A percentile compares a stretch with the other conserved stretches of the same genome.
These are phyloP conservation scores for Cotesia typhae DNA, from an alignment of 1,140 invertebrate species.

Conservation along the genomic window DNA sequence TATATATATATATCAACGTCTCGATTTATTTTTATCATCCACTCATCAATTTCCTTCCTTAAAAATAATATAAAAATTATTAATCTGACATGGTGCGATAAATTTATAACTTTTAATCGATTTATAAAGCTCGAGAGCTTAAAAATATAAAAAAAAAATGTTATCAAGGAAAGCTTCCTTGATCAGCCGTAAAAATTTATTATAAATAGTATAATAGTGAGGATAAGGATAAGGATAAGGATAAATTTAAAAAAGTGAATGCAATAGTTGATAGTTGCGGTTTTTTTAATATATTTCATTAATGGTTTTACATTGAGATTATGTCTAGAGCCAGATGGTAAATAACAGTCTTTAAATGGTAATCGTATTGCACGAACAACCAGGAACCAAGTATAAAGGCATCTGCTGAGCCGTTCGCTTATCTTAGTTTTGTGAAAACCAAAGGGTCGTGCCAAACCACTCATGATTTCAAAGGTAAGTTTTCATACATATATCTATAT, in stretches of 20 bases:
- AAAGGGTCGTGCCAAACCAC: slow-evolving; percentile 42
- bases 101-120: too few species aligned
- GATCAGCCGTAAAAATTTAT: not conserved
- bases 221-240: not conserved
- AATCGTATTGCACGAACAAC: slow-evolving; percentile 48
- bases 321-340: slow-evolving; percentile 48
- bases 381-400: slow-evolving; percentile 56
- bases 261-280: slow-evolving; percentile 58
- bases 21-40: too few species aligned
- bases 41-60: too few species aligned
- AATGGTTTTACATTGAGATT: slow-evolving; percentile 55
- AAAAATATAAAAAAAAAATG: not conserved
- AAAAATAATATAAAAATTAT: not conserved
- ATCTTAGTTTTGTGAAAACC: slow-evolving; percentile 51
- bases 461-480: slow-evolving; percentile 60
- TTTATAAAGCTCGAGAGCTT: too few species aligned
- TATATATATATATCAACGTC: too few species aligned
- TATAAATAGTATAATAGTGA: not conserved
- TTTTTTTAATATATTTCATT: slow-evolving; percentile 64
- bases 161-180: not conserved
- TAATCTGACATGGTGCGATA: too few species aligned
- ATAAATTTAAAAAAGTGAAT: not conserved
- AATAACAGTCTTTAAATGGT: slow-evolving; percentile 59
- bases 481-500: not conserved
- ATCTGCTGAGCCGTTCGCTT: slow-evolving; percentile 41